Percentiles rank a stretch among this genome's conserved stretches.
These are phyloP conservation scores for Phenganax stokvisi DNA, from an alignment of 92 coral and sea anemone species.

Conservation along the genomic window DNA sequence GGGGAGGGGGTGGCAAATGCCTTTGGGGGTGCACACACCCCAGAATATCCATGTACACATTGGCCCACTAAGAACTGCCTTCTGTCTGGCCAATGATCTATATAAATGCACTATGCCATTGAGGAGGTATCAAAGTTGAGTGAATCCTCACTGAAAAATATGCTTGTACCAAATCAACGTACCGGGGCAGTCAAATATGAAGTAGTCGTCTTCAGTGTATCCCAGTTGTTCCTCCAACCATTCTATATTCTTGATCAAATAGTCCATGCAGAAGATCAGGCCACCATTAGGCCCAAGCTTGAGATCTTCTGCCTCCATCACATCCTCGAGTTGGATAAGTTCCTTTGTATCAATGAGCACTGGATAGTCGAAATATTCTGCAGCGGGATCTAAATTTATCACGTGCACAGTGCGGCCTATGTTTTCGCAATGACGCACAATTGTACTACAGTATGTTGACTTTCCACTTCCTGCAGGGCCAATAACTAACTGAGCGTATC, in stretches of 20 bases:
- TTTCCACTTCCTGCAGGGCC: slow-evolving; percentile 99
- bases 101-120: no score
- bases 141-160: no score
- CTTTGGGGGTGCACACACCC: no score
- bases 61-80: no score
- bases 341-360: slow-evolving; percentile 82
- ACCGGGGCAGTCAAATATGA: slow-evolving; percentile 98
- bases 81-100: not conserved
- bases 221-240: slow-evolving; percentile 97
- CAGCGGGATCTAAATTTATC: slow-evolving; percentile 96
- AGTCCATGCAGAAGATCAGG: slow-evolving; percentile 88
- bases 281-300: slow-evolving; percentile 95
- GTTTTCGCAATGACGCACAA: slow-evolving; percentile 78
- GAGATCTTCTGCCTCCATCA: slow-evolving; percentile 92
- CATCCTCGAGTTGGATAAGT: slow-evolving; percentile 89
- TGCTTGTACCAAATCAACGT: not conserved
- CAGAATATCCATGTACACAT: no score
- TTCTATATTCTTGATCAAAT: slow-evolving; percentile 85
- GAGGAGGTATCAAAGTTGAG: no score
- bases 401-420: slow-evolving; percentile 87
- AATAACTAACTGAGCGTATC: slow-evolving; percentile 92
- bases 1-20: no score
- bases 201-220: slow-evolving; percentile 79
- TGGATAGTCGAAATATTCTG: slow-evolving; percentile 88
- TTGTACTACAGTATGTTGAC: slow-evolving; percentile 92